Conservation (phyloP, 2,888 invertebrate species). For the Tenthredo distinguenda region DNA sequence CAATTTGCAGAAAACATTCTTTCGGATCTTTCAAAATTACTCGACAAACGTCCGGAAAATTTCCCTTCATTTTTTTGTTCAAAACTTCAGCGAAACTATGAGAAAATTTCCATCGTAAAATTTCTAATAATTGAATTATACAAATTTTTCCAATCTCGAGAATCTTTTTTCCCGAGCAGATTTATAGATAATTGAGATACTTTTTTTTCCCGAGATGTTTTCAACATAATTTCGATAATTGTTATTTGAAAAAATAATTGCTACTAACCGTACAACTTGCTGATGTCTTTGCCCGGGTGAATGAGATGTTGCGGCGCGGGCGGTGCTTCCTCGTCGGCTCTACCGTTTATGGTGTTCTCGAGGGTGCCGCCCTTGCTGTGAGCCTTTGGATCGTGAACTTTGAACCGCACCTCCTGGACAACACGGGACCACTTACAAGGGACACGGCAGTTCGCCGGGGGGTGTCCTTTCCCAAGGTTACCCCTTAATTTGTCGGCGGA, state of each 20-base stretch:
- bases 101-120: no score
- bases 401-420: slow-evolving; percentile 96
- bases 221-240: no score
- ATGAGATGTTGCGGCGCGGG: slow-evolving; percentile 88
- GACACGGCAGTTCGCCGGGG: slow-evolving; percentile 77
- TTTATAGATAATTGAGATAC: no score
- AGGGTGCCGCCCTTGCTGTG: slow-evolving; percentile 95
- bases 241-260: not conserved
- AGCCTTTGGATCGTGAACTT: slow-evolving; percentile 96
- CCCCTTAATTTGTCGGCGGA: slow-evolving; percentile 70
- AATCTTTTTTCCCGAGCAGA: no score
- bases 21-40: not conserved
- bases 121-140: no score
- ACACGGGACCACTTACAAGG: slow-evolving; percentile 80
- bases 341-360: slow-evolving; percentile 94
- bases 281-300: slow-evolving; percentile 95
- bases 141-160: no score
- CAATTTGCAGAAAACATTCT: not conserved
- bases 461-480: slow-evolving; percentile 70
- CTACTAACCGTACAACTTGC: slow-evolving; percentile 87
- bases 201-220: no score
- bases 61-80: no score
- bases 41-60: no score
- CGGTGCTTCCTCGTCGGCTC: slow-evolving; percentile 83
- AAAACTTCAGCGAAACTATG: no score